Evolutionary conservation across 2,888 invertebrate genomes (phyloP), one percentile per base, ranked within the genome.

Genomic region (Tachystola acroxantha): DNA sequence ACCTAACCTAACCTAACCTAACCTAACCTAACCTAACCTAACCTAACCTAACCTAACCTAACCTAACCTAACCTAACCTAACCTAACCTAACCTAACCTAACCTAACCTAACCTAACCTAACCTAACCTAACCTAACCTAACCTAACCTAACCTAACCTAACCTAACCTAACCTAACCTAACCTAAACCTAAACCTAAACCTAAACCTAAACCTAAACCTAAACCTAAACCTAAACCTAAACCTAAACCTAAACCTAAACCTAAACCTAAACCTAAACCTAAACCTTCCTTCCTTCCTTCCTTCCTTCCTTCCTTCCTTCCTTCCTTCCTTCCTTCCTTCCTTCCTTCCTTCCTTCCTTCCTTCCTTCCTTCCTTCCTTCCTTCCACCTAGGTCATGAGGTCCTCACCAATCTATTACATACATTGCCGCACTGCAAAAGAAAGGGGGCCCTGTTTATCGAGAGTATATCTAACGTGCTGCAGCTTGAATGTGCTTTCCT

Each of bases 71-170:
- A 22, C 22, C 22, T 22, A 22, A 22, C 22, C 22, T 22, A 22
- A 22, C 22, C 22, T 22, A 22, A 22, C 22, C 22, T 22, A 22
- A 22, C 22, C 22, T 22, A 22, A 22, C 34, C 26, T 34, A 19
- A 27, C 34, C 28, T 27, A 28, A 33, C 40, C 30, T 36, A 30
- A 33, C 33, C 40, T 33, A 29, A 36, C 40, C 36, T 33, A 33
- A 36, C 36, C 36, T 32, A 40, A 36, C 37, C 37, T 41, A 41
- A 40, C 40, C 40, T 40, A 36, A 40, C 40, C 40, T 40, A 36
- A 40, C 40, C 37, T 37, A 37, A 37, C 37, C 37, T 41, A 37
- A 37, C 36, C 35, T 39, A 43, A 39, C 39, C 39, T 32, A 36
- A 36, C 35, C 41, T 22, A 22, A 22, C 22, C 22, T 22, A 22